A percentile compares a stretch with the other conserved stretches of the same genome.
These are phyloP conservation scores for Diadumene lineata DNA, from an alignment of 92 coral and sea anemone species.

Conservation along the genomic window DNA sequence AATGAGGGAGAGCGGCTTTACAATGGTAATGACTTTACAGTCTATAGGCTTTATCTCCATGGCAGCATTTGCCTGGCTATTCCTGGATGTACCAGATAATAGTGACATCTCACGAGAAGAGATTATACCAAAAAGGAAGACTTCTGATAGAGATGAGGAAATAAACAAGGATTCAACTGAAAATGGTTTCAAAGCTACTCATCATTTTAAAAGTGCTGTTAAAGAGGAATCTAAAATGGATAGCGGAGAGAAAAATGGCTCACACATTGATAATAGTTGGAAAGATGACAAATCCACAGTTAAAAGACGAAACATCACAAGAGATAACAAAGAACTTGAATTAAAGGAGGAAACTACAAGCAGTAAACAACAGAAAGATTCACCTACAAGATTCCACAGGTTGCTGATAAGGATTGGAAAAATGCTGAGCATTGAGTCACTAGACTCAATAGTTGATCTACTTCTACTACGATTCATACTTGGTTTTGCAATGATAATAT, in stretches of 20 bases:
- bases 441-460: constrained; percentile 61
- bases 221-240: neutral
- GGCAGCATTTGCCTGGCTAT: constrained; percentile 71
- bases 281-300: neutral
- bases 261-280: neutral
- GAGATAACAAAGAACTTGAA: neutral
- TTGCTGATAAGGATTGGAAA: constrained; percentile 1
- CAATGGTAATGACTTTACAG: constrained; percentile 67
- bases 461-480: constrained; percentile 77
- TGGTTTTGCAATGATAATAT: constrained; percentile 87
- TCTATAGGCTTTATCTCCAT: constrained; percentile 55
- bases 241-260: neutral
- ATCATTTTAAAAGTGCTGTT: neutral
- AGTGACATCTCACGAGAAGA: constrained; percentile 8
- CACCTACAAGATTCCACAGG: neutral
- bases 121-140: constrained; percentile 11
- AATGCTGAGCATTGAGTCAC: constrained; percentile 51
- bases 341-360: neutral
- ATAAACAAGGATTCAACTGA: constrained; percentile 5
- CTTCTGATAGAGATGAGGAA: neutral
- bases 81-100: constrained; percentile 31
- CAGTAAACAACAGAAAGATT: constrained; percentile 3
- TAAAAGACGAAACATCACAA: neutral
- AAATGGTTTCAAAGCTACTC: neutral
- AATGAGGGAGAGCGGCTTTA: constrained; percentile 85